Percentiles rank a stretch among this genome's conserved stretches.
Conservation (phyloP, 2,113 vertebrate genomes). For the Sinocyclocheilus grahami region DNA sequence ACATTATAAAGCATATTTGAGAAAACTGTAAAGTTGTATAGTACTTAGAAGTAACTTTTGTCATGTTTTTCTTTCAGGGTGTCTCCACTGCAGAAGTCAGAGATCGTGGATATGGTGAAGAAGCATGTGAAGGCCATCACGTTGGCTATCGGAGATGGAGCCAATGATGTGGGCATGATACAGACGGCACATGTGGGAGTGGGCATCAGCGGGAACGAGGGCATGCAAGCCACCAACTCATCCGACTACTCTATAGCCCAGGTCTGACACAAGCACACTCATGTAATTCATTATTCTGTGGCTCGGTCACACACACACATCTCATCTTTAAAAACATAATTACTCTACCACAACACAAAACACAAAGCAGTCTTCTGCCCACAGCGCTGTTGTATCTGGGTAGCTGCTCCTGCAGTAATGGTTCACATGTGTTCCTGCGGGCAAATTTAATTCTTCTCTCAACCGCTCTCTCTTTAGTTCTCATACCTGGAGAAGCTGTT, state of each 20-base stretch:
- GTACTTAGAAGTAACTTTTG: neutral
- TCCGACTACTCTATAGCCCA: conserved; percentile 98
- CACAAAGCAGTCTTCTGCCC: conserved; percentile 36
- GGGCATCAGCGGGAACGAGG: conserved; percentile 97
- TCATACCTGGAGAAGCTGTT: conserved; percentile 95
- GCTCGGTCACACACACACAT: neutral
- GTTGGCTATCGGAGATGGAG: conserved; percentile 94
- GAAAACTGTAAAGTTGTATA: neutral
- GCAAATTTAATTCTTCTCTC: conserved; percentile 8
- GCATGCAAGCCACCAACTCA: conserved; percentile 98
- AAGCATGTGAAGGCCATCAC: conserved; percentile 97
- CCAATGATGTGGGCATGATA: conserved; percentile 98
- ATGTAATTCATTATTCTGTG: conserved; percentile 31
- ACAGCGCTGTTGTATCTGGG: conserved; percentile 49
- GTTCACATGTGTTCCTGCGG: conserved; percentile 57
- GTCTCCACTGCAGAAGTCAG: conserved; percentile 97
- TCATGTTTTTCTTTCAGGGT: conserved; percentile 77
- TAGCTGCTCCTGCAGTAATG: conserved; percentile 56
- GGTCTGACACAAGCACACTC: conserved; percentile 71
- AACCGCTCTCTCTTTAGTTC: conserved; percentile 77
- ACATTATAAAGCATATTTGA: neutral
- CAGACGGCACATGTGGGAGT: conserved; percentile 97
- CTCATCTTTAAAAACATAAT: conserved; percentile 33
- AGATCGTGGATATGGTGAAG: conserved; percentile 99
- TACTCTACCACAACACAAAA: conserved; percentile 37